A percentile compares a stretch with the other conserved stretches of the same genome.
Conservation (phyloP, 1,140 invertebrate species). For the Drosophila sulfurigaster region DNA sequence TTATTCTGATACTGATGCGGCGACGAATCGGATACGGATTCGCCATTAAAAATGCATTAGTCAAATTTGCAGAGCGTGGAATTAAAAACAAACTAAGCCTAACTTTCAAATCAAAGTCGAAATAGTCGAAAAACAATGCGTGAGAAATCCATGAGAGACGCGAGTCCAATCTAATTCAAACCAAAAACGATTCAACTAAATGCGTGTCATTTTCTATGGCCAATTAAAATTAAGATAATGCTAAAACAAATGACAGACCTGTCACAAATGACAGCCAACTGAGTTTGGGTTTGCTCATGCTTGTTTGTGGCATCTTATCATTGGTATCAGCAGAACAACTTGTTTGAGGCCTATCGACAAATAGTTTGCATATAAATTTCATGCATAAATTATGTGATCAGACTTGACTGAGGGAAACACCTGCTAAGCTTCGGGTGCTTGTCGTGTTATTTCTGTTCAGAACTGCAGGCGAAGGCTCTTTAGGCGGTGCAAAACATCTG, state of each 20-base stretch:
- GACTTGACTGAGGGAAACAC: conserved; percentile 14
- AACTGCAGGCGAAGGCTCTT: conserved; percentile 32
- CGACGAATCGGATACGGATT: not conserved
- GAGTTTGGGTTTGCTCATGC: not conserved
- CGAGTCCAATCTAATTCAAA: not conserved
- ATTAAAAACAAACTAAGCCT: conserved; percentile 57
- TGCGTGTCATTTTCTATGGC: conserved; percentile 39
- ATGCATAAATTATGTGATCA: conserved; percentile 25
- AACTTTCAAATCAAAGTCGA: conserved; percentile 51
- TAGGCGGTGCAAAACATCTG: conserved; percentile 30
- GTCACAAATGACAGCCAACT: conserved; percentile 53
- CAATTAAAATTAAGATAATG: conserved; percentile 75
- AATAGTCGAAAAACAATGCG: conserved; percentile 48
- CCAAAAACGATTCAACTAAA: not conserved
- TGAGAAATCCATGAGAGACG: conserved; percentile 49
- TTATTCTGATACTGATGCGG: not conserved
- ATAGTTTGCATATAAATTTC: conserved; percentile 65
- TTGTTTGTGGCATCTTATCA: conserved; percentile 63
- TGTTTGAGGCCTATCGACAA: conserved; percentile 57
- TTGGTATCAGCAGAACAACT: conserved; percentile 68
- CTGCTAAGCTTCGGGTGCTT: not conserved
- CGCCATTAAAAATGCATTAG: conserved; percentile 78
- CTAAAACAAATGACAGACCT: conserved; percentile 65
- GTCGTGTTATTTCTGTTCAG: not conserved
- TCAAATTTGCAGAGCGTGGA: conserved; percentile 33